Base-by-base conservation (phyloP, 1,140 invertebrate species). In the Caenorhabditis inopinata region DNA sequence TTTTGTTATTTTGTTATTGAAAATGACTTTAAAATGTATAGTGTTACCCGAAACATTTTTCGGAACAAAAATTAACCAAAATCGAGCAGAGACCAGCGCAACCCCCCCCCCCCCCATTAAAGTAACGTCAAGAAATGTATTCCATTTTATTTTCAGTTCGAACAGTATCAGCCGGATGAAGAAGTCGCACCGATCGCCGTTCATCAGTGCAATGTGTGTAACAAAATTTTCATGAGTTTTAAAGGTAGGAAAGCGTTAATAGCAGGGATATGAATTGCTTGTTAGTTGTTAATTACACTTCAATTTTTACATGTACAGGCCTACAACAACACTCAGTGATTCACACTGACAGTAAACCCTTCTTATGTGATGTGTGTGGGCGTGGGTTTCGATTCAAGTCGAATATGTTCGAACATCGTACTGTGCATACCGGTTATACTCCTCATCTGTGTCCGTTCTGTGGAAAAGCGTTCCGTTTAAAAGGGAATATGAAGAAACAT, bases 311-410 rank as follows among this genome's bases (percentile, higher is more conserved):
- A 25, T 2, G 29, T 53, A 18, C 58, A 68, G 58, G 58, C 3
- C 58, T 68, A 29, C 58, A 68, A 38, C 58, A 68, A 18, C 58
- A 68, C n/a, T 42, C 58, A 0, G 58, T 68, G 7, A 68, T 68
- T 38, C 58, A 68, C n/a, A 68, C 58, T 2, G 58, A 68, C 58
- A 38, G 32, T 5, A 68, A 68, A 68, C 58, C 58, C 6, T 88
- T 88, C 78, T 75, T 89, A 21, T 88, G 87, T 76, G 87, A 88
- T 78, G 89, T 88, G 38, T 88, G 87, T 73, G 85, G 85, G 21
- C 89, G 89, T 68, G 87, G 87, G 5, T 88, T 88, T 62, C 86
- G 87, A 14, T 88, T 89, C 75, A 85, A 88, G 7, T 89, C 87
- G 1, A 88, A 88, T 83, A 77, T 88, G 75, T 88, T 88, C 16